Base-by-base conservation (phyloP, 2,888 invertebrate genomes). In the Aspidiotus destructor region DNA sequence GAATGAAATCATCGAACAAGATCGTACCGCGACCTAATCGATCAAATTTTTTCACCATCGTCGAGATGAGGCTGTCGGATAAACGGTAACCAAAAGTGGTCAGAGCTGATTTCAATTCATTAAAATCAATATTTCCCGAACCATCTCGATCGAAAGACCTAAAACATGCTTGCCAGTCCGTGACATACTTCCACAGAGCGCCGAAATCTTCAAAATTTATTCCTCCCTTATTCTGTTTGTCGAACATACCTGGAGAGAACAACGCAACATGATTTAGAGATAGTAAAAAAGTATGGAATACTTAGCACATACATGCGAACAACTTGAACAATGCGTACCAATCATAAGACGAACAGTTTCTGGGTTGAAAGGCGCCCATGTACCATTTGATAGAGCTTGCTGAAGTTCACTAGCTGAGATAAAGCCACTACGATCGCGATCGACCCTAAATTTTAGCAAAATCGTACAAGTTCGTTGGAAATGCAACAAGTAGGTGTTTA, bases 1-100 rank as follows among this genome's bases (percentile, higher is more conserved):
- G 97, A 73, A 98, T 97, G 77, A 98, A 98, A 78, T 99, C 98
- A 80, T 99, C 98, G 79, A 99, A 99, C 64, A 92, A 85, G 74
- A 99, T 91, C 11, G 88, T 89, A 48, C 93, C 92, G 63, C 83
- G 81, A 11, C 94, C 94, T 75, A 86, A 88, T 72, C 96, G 82
- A 79, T 98, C 98, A 79, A 96, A 99, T 79, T 97, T 97, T 73
- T 87, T 84, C 64, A 99, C 82, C 75, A 99, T 82, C 48, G 88
- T 83, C 72, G 84, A 84, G 70, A 93, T 83, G 65, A 96, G 83
- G 70, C 84, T 83, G 74, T 94, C 92, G 0, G 92, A 89, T 41
- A 99, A 79, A 71, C 88, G 81, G 77, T 92, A 92, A 55, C 95
- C 96, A 79, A 98, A 98, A 13, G 90, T 86, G 1, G 86, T 86